Percentiles rank a stretch among this genome's conserved stretches.
Conservation (phyloP, 2,888 invertebrate species). For the Tachina lurida region DNA sequence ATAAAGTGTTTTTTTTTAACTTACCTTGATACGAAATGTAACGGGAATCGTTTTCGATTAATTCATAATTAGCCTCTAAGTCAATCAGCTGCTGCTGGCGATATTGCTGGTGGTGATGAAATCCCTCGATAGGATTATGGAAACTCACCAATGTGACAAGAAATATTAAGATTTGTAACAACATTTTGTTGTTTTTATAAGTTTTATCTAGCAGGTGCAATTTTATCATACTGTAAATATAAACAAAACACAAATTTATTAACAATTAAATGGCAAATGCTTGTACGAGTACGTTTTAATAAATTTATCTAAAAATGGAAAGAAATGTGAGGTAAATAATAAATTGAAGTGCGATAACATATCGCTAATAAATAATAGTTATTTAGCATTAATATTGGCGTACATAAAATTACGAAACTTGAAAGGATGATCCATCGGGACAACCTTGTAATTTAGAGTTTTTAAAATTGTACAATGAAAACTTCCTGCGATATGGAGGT, state of each 20-base stretch:
- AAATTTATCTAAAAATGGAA: constrained; percentile 6
- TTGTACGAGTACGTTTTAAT: not conserved
- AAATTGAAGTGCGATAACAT: not conserved
- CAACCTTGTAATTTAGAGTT: too few relatives aligned
- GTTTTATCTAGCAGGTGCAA: constrained; percentile 34
- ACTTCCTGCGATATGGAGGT: too few relatives aligned
- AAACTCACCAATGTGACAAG: constrained; percentile 58
- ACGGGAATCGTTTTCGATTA: constrained; percentile 81
- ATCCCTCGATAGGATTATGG: constrained; percentile 45
- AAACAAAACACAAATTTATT: constrained; percentile 16
- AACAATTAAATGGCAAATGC: constrained; percentile 5
- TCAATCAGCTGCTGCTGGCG: constrained; percentile 59
- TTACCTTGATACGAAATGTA: constrained; percentile 82
- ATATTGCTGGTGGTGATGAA: constrained; percentile 52
- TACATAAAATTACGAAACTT: too few relatives aligned
- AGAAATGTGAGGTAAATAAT: not conserved
- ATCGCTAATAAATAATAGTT: not conserved
- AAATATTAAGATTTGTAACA: constrained; percentile 63
- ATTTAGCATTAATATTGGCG: not conserved
- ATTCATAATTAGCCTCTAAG: constrained; percentile 75
- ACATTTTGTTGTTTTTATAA: constrained; percentile 67
- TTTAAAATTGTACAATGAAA: too few relatives aligned
- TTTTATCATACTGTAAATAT: constrained; percentile 69
- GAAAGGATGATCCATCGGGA: too few relatives aligned
- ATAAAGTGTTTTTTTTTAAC: constrained; percentile 56